Base-by-base conservation (phyloP, 2,888 invertebrate genomes). In the Biston betularia region DNA sequence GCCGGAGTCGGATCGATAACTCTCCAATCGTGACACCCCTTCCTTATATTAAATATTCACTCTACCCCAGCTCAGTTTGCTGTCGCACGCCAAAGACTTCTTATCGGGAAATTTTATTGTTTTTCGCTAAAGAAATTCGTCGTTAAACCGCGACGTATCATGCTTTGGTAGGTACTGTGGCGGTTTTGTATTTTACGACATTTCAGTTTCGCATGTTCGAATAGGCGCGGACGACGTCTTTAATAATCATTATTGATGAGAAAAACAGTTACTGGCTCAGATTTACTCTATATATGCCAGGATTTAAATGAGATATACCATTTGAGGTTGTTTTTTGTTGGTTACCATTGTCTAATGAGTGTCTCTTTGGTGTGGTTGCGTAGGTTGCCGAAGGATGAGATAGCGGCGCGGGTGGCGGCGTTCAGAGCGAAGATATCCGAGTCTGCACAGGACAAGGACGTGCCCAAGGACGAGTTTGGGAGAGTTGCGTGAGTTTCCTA, bases 351-450 rank as follows among this genome's bases (percentile, higher is more conserved):
- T 68, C 55, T 87, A 83, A 91, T 93, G 92, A 91, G 89, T 79
- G 89, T 94, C 60, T 91, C 90, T 49, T 76, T 91, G 88, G 93
- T 89, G 73, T 94, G 90, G 89, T 84, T 89, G 92, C 94, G 82
- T 91, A 98, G 98, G 89, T 97, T 97, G 88, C 95, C 96, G 59
- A 95, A 96, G 79, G 97, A 97, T 81, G 98, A 98, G 85, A 97
- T 99, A 72, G 96, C 96, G 75, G 95, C 95, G 80, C 98, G 98
- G 84, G 97, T 99, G 73, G 96, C 97, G 66, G 96, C 97, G 61
- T 99, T 98, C 92, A 95, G 99, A 66, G 96, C 96, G 79, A 97
- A 98, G 95, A 94, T 99, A 81, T 95, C 97, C 89, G 97, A 86
- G 95, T 94, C 85, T 50, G 94, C 75, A 90, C 94, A 75, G 89